Evolutionary conservation across 2,888 invertebrate species (phyloP).

Genomic region (Pterobdella sp.): DNA sequence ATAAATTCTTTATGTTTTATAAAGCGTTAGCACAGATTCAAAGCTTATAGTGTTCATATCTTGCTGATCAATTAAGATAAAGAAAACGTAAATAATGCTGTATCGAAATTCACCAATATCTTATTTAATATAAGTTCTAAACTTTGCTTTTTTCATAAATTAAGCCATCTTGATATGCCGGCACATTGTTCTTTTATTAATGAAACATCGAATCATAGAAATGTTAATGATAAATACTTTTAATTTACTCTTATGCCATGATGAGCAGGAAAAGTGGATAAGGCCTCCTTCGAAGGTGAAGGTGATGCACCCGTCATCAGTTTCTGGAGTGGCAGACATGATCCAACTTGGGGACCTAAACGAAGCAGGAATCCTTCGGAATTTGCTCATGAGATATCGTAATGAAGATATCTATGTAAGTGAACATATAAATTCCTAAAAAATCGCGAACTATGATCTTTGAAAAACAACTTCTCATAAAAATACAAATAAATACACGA

Average conservation of each 20-base stretch:
- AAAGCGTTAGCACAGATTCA: too few species aligned
- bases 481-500: background rate
- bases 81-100: too few species aligned
- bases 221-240: too few species aligned
- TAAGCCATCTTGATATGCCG: too few species aligned
- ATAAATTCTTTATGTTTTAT: too few species aligned
- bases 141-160: too few species aligned
- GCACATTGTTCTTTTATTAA: too few species aligned
- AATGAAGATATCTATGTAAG: constrained; percentile 94
- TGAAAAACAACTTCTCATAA: background rate
- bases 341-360: constrained; percentile 96
- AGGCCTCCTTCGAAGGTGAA: constrained; percentile 60
- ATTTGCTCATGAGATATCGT: constrained; percentile 91
- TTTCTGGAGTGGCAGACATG: constrained; percentile 98
- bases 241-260: background rate
- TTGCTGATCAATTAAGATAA: background rate
- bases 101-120: too few species aligned
- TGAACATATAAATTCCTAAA: background rate
- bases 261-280: constrained; percentile 80
- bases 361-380: constrained; percentile 94
- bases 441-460: too few species aligned
- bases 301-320: constrained; percentile 63
- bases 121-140: too few species aligned
- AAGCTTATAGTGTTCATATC: background rate
- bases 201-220: too few species aligned